A percentile compares a stretch with the other conserved stretches of the same genome.
These are phyloP conservation scores for Zosterops borbonicus DNA, from an alignment of 2,113 vertebrate species.

Conservation along the genomic window DNA sequence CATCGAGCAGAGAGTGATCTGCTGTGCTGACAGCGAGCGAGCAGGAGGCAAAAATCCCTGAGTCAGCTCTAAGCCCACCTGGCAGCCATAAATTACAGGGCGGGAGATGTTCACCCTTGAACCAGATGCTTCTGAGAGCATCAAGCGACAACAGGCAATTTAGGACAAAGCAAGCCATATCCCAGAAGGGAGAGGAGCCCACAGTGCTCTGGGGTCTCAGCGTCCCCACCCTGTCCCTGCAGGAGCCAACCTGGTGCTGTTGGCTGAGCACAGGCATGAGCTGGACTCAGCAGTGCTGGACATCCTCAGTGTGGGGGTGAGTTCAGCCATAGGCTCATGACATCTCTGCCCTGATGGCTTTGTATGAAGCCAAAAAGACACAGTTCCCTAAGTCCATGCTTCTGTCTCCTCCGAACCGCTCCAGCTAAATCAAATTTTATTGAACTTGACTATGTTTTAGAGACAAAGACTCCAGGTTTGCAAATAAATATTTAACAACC, in stretches of 20 bases:
- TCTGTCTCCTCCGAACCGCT: neutral
- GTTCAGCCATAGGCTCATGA: neutral
- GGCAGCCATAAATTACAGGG: constrained; percentile 38
- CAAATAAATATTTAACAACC: constrained; percentile 73
- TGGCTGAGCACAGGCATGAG: neutral
- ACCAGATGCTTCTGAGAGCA: constrained; percentile 39
- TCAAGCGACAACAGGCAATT: neutral
- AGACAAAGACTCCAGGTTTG: constrained; percentile 67
- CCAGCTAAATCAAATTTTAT: constrained; percentile 60
- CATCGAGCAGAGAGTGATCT: rapidly evolving
- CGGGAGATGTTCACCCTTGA: neutral
- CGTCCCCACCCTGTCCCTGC: neutral
- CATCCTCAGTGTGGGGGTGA: neutral
- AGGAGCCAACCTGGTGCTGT: neutral
- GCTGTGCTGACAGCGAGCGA: neutral
- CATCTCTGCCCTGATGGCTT: neutral
- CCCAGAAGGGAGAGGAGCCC: neutral
- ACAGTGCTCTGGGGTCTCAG: neutral
- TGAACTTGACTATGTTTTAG: constrained; percentile 52
- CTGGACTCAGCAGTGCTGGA: neutral
- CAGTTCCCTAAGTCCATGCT: neutral
- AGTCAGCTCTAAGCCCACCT: constrained; percentile 57
- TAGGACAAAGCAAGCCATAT: neutral
- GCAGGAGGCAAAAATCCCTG: neutral
- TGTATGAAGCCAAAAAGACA: rapidly evolving